Conservation (phyloP, 1,140 invertebrate genomes). For the Caenorhabditis inopinata region DNA sequence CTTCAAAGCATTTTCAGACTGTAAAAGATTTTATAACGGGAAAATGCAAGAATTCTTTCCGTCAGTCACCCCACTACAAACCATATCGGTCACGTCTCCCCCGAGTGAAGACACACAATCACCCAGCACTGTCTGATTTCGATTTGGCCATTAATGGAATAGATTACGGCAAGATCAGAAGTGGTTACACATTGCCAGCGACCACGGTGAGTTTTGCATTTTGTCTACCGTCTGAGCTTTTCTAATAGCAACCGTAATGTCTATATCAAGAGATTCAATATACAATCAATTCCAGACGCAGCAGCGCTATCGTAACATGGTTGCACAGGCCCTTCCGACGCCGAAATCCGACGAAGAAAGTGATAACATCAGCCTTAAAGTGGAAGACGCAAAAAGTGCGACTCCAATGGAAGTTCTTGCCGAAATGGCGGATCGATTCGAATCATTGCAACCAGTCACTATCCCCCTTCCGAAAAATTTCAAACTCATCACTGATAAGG, state of each 20-base stretch:
- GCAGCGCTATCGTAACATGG: too few species aligned
- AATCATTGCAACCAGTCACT: neutral
- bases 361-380: too few species aligned
- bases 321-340: neutral
- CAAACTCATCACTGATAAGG: neutral
- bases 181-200: neutral
- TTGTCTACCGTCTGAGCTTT: too few species aligned
- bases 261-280: too few species aligned
- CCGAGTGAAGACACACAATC: neutral
- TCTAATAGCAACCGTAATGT: too few species aligned
- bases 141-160: neutral
- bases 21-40: neutral
- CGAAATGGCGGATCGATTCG: neutral
- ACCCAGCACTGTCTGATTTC: neutral
- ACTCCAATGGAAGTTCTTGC: neutral
- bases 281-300: neutral
- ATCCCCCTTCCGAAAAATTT: neutral
- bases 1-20: neutral
- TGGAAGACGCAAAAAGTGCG: neutral
- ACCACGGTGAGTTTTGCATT: neutral
- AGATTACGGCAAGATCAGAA: neutral
- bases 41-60: neutral
- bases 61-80: neutral
- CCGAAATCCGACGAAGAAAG: neutral
- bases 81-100: neutral